These are phyloP conservation scores for Coreius guichenoti DNA, from an alignment of 2,797 vertebrate genomes.

Conservation along the genomic window DNA sequence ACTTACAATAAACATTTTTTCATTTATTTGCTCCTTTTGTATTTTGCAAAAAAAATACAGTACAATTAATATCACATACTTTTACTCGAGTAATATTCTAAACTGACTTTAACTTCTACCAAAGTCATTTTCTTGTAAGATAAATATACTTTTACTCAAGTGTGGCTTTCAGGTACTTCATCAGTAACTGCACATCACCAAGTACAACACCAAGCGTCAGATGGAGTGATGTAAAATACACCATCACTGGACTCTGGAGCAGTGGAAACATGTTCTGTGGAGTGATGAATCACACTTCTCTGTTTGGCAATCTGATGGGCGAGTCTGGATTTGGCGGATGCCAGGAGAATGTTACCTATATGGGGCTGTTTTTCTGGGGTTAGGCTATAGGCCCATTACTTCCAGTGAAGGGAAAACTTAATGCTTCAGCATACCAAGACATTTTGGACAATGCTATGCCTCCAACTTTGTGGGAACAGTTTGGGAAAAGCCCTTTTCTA, in stretches of 20 bases:
- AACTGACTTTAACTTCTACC: too few species aligned
- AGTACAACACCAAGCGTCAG: background rate
- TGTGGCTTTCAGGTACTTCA: too few species aligned
- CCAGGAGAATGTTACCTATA: background rate
- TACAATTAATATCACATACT: too few species aligned
- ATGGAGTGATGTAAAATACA: background rate
- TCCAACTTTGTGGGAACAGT: too few species aligned
- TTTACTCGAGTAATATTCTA: too few species aligned
- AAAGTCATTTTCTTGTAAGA: too few species aligned
- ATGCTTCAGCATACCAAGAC: background rate
- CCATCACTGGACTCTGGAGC: background rate
- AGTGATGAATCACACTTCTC: background rate
- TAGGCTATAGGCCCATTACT: background rate
- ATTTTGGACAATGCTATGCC: background rate
- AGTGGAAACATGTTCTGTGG: background rate
- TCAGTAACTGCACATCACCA: too few species aligned
- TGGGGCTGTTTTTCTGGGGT: background rate
- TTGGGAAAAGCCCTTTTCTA: too few species aligned
- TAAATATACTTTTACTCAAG: too few species aligned
- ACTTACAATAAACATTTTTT: too few species aligned
- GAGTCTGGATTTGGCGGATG: background rate
- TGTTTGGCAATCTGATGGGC: background rate
- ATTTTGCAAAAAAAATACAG: too few species aligned
- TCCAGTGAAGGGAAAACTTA: background rate
- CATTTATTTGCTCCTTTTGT: too few species aligned